A percentile compares a stretch with the other conserved stretches of the same genome.
These are phyloP conservation scores for Heliconius sara DNA, from an alignment of 2,888 invertebrate species.

Conservation along the genomic window DNA sequence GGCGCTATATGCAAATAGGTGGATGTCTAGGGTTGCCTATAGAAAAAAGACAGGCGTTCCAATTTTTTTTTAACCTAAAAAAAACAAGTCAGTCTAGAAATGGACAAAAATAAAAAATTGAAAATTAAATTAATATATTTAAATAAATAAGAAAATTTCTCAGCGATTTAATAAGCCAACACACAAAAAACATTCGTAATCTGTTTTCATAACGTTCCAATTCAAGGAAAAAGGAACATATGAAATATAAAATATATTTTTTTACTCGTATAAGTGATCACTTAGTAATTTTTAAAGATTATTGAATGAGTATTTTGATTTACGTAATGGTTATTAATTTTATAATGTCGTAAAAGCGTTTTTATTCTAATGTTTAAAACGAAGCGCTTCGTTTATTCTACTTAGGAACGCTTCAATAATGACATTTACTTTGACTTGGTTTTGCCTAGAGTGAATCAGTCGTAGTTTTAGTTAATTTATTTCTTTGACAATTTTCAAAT, in stretches of 20 bases:
- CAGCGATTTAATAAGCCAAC: neutral
- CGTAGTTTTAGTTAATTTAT: conserved; percentile 61
- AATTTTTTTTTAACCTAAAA: neutral
- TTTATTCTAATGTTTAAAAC: neutral
- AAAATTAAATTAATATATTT: neutral
- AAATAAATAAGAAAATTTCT: neutral
- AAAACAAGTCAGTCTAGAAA: neutral
- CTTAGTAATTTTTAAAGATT: neutral
- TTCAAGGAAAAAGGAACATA: neutral
- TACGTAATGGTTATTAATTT: neutral
- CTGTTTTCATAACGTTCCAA: neutral
- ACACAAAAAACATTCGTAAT: neutral
- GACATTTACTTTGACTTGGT: conserved; percentile 42
- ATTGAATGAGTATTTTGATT: neutral
- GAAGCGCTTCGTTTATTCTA: neutral
- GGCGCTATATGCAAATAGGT: neutral
- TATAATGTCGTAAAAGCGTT: neutral
- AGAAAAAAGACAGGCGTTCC: neutral
- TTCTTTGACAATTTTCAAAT: conserved; percentile 52
- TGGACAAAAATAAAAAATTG: neutral
- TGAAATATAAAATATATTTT: neutral
- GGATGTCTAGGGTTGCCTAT: neutral
- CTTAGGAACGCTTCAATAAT: conserved; percentile 24
- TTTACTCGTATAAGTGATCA: neutral
- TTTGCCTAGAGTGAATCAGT: conserved; percentile 63